phyloP scores from a whole-genome alignment of 2,888 invertebrate species.

The Napeogenes inachia region DNA sequence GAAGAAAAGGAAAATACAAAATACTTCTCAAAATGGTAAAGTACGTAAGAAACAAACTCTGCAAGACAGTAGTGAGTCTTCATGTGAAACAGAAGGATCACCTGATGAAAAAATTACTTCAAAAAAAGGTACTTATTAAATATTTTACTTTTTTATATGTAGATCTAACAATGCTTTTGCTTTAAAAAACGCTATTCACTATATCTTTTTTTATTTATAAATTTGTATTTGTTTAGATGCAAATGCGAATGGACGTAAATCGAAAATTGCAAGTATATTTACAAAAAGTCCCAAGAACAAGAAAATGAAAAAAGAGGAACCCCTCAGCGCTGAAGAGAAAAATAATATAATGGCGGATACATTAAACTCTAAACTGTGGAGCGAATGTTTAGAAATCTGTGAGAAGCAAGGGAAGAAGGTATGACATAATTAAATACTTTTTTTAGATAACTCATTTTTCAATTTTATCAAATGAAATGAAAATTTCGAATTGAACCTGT shows the following conservation, averaged over 20 bases:
- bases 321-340: constrained; percentile 52
- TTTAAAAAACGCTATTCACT: not conserved
- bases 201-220: too few relatives aligned
- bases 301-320: constrained; percentile 36
- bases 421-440: constrained; percentile 4
- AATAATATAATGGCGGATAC: constrained; percentile 72
- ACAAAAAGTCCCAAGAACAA: constrained; percentile 35
- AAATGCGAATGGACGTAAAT: not conserved
- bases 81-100: constrained; percentile 40
- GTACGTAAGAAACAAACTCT: constrained; percentile 45
- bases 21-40: constrained; percentile 25
- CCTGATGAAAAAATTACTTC: constrained; percentile 31
- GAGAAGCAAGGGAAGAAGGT: constrained; percentile 72
- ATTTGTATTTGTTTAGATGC: not conserved
- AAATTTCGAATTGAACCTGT: too few relatives aligned
- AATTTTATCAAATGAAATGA: too few relatives aligned
- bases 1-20: constrained; percentile 38
- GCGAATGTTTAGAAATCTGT: constrained; percentile 72
- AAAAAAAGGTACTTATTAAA: constrained; percentile 42
- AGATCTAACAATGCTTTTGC: not conserved
- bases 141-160: not conserved
- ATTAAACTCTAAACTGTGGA: constrained; percentile 82
- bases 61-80: constrained; percentile 46
- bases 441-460: too few relatives aligned
- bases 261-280: constrained; percentile 33